These are phyloP conservation scores for Andrena trimmerana DNA, from an alignment of 2,888 invertebrate genomes.

Conservation along the genomic window DNA sequence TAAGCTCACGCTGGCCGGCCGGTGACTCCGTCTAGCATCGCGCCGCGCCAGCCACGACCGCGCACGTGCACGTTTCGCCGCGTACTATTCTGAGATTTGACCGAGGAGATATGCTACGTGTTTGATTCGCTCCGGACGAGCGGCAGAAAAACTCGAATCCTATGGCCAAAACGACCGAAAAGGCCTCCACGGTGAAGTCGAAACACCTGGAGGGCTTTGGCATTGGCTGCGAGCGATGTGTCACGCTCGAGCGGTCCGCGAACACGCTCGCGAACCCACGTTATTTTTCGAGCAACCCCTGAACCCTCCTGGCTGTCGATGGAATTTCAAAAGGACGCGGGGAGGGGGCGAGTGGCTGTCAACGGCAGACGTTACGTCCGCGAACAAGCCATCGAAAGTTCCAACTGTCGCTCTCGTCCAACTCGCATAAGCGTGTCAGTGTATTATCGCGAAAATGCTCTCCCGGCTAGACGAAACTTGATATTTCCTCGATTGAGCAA, in stretches of 20 bases:
- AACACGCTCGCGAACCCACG: not conserved
- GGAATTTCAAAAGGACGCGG: not conserved
- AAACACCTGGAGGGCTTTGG: not conserved
- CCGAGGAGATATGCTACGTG: slow-evolving; percentile 59
- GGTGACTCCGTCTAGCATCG: slow-evolving; percentile 11
- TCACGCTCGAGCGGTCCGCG: not conserved
- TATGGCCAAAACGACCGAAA: not conserved
- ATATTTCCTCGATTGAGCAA: slow-evolving; percentile 82
- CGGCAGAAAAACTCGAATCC: slow-evolving; percentile 10
- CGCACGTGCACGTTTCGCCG: slow-evolving; percentile 18
- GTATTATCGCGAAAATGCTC: slow-evolving; percentile 60
- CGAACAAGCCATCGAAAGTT: slow-evolving; percentile 51
- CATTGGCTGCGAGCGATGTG: not conserved
- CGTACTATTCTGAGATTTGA: slow-evolving; percentile 64
- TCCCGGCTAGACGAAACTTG: slow-evolving; percentile 73
- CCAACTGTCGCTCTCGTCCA: slow-evolving; percentile 53
- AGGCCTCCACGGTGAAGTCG: not conserved
- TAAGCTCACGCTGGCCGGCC: not conserved
- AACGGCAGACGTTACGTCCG: not conserved
- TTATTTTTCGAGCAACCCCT: not conserved
- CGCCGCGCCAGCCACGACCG: slow-evolving; percentile 4
- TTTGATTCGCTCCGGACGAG: not conserved
- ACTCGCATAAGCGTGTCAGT: slow-evolving; percentile 46
- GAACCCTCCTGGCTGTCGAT: not conserved
- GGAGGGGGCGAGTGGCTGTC: not conserved